Conservation (phyloP, 2,888 invertebrate genomes). For the Chaitophorus viminalis region DNA sequence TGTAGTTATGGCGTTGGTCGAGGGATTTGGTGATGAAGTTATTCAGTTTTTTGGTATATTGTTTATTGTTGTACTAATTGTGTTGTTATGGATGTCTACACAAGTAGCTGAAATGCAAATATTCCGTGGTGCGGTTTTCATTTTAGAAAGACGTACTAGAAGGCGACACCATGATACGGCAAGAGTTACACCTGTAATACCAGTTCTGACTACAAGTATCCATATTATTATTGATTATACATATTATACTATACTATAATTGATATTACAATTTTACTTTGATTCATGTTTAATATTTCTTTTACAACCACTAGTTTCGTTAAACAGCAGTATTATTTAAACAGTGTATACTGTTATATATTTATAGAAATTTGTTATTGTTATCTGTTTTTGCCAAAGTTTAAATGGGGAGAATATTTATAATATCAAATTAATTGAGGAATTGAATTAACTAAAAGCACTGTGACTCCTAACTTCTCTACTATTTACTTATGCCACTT, state of each 20-base stretch:
- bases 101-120: slow-evolving; percentile 77
- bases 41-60: slow-evolving; percentile 77
- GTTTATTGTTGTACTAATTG: slow-evolving; percentile 70
- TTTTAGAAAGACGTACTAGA: slow-evolving; percentile 70
- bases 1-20: slow-evolving; percentile 77
- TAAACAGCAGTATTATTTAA: too few species aligned
- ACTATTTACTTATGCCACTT: too few species aligned
- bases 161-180: slow-evolving; percentile 51
- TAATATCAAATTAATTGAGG: too few species aligned
- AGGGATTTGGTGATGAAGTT: slow-evolving; percentile 87
- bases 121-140: slow-evolving; percentile 75
- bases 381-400: too few species aligned
- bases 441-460: too few species aligned
- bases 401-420: too few species aligned
- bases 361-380: too few species aligned
- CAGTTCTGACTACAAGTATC: slow-evolving; percentile 3
- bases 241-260: too few species aligned
- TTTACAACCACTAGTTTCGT: too few species aligned
- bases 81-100: slow-evolving; percentile 81
- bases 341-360: too few species aligned
- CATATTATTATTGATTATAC: neutral
- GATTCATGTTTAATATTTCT: neutral
- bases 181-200: slow-evolving; percentile 9
- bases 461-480: too few species aligned
- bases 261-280: too few species aligned